phyloP scores from a whole-genome alignment of 2,888 invertebrate genomes.

The Drosophila testacea region DNA sequence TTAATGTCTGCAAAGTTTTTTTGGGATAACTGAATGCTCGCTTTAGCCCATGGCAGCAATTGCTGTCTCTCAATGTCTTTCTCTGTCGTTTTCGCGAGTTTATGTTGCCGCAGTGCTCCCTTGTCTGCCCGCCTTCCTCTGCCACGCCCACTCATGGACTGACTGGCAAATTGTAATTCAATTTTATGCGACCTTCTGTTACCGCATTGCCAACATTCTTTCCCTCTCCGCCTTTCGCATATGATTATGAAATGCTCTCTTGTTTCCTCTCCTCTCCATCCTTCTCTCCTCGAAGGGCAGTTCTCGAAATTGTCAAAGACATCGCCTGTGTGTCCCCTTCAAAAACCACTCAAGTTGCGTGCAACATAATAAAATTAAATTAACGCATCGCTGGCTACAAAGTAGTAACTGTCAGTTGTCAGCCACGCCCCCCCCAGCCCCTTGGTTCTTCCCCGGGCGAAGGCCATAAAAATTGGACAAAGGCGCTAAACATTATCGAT shows the following conservation, averaged over 20 bases:
- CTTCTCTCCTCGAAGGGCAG: conserved; percentile 20
- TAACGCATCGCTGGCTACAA: conserved; percentile 69
- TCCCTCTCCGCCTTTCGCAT: conserved; percentile 52
- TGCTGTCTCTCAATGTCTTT: conserved; percentile 22
- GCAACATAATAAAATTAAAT: conserved; percentile 78
- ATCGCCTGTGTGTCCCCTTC: conserved; percentile 28
- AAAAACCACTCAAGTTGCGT: conserved; percentile 67
- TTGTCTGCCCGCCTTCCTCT: background rate
- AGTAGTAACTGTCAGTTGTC: conserved; percentile 62
- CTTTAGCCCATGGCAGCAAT: conserved; percentile 40
- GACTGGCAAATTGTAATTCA: conserved; percentile 70
- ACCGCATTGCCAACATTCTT: conserved; percentile 46
- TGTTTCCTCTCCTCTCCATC: background rate
- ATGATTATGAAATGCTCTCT: conserved; percentile 70
- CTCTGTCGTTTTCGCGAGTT: conserved; percentile 36
- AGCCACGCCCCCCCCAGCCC: conserved; percentile 30
- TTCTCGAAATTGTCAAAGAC: conserved; percentile 41
- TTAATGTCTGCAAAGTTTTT: conserved; percentile 79
- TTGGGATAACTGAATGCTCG: conserved; percentile 57
- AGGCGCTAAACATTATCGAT: conserved; percentile 63
- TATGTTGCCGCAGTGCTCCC: conserved; percentile 59
- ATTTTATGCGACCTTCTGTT: conserved; percentile 80
- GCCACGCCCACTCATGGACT: conserved; percentile 7
- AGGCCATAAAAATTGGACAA: conserved; percentile 52
- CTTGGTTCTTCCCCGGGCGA: background rate